phyloP scores from a whole-genome alignment of 1,140 invertebrate species.

The Mycetomoellerius zeteki region DNA sequence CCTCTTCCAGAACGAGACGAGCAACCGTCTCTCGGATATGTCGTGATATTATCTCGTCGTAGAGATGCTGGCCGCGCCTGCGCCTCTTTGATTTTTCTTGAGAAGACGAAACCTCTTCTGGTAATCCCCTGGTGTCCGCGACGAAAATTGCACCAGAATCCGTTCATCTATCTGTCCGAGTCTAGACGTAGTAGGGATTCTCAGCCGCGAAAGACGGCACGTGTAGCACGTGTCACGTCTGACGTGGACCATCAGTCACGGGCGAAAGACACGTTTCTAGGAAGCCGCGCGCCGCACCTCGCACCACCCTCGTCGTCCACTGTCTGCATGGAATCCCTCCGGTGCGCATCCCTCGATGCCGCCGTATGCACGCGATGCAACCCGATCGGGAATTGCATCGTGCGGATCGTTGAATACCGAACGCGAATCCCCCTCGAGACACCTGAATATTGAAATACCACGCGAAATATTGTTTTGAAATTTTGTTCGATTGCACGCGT shows the following conservation, averaged over 20 bases:
- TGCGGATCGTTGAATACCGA: constrained; percentile 36
- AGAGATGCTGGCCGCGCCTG: constrained; percentile 1
- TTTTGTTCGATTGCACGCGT: not conserved
- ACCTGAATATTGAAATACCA: constrained; percentile 27
- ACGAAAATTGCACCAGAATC: constrained; percentile 66
- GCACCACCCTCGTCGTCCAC: constrained; percentile 12
- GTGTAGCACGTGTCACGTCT: constrained; percentile 73
- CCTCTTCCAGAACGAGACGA: not conserved
- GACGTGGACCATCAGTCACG: constrained; percentile 71
- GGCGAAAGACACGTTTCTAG: constrained; percentile 69
- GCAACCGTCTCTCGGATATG: not conserved
- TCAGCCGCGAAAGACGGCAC: constrained; percentile 60
- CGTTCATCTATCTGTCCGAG: constrained; percentile 32
- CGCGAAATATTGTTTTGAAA: constrained; percentile 16
- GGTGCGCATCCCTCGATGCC: not conserved
- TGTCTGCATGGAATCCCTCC: constrained; percentile 41
- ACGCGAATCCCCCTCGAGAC: constrained; percentile 7
- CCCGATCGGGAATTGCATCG: constrained; percentile 29
- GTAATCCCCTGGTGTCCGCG: constrained; percentile 55
- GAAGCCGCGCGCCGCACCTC: constrained; percentile 48
- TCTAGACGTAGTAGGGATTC: not conserved
- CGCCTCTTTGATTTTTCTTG: constrained; percentile 50
- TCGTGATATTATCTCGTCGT: constrained; percentile 61
- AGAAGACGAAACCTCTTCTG: not conserved
- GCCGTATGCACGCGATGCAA: constrained; percentile 53